Percentiles rank a stretch among this genome's conserved stretches.
Conservation (phyloP, 1,140 invertebrate genomes). For the Myzus persicae region DNA sequence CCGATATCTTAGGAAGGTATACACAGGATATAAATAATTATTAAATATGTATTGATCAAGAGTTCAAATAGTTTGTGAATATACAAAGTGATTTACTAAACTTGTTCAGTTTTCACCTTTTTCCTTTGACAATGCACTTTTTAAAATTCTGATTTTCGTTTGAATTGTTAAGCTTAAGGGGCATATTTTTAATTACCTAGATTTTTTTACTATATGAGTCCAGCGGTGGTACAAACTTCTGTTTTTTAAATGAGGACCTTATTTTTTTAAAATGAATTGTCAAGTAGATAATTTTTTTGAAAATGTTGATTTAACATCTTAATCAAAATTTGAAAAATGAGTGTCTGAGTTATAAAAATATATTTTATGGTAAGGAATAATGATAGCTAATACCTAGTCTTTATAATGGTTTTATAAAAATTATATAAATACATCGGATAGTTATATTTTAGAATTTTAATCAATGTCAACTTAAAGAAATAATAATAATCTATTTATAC, state of each 20-base stretch:
- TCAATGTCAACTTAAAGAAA: not conserved
- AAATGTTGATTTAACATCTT: too few species aligned
- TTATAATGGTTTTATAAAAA: too few species aligned
- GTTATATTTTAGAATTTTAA: too few species aligned
- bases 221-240: not conserved
- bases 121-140: not conserved
- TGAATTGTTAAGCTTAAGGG: not conserved
- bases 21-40: not conserved
- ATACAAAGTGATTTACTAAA: not conserved
- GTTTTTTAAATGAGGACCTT: not conserved
- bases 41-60: not conserved
- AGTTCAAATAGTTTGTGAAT: not conserved
- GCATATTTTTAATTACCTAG: not conserved
- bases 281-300: not conserved
- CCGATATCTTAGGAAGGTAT: not conserved
- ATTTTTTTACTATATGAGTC: not conserved
- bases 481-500: not conserved
- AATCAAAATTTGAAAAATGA: too few species aligned
- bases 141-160: not conserved
- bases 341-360: too few species aligned
- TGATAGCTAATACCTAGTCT: too few species aligned
- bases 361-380: too few species aligned
- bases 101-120: rapidly evolving
- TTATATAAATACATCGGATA: too few species aligned
- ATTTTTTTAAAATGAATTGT: not conserved